Conservation (phyloP, 1,140 invertebrate species). For the Leptinotarsa texana region DNA sequence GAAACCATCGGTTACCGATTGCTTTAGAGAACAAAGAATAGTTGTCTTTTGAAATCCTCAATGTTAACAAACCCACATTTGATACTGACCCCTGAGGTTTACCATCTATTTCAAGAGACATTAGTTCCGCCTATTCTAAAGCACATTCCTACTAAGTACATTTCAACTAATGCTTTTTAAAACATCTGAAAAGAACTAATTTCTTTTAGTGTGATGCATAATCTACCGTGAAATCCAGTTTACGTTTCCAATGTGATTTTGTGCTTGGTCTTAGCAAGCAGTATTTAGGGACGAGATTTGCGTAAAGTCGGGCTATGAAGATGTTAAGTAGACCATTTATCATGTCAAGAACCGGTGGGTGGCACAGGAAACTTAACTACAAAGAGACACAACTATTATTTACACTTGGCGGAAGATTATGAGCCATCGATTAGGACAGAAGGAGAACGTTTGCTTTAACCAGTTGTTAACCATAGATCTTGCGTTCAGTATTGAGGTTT, state of each 20-base stretch:
- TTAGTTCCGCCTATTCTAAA: constrained; percentile 23
- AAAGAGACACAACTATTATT: constrained; percentile 40
- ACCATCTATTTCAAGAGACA: constrained; percentile 19
- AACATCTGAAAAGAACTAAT: constrained; percentile 26
- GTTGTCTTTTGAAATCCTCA: constrained; percentile 20
- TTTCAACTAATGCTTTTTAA: constrained; percentile 23
- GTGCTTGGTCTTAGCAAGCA: not conserved
- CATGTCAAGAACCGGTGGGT: constrained; percentile 47
- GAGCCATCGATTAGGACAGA: constrained; percentile 29
- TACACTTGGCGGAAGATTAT: constrained; percentile 35
- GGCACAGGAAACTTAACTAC: constrained; percentile 45
- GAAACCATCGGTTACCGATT: not conserved
- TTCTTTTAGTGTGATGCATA: constrained; percentile 30
- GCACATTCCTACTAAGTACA: constrained; percentile 16
- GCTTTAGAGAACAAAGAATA: not conserved
- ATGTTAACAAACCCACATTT: constrained; percentile 16
- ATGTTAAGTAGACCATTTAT: constrained; percentile 51
- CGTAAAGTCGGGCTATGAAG: constrained; percentile 39
- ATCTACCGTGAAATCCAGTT: constrained; percentile 33
- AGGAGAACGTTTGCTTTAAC: constrained; percentile 24
- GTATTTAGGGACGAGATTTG: constrained; percentile 14
- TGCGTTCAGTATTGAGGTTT: constrained; percentile 9
- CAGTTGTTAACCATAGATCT: constrained; percentile 38
- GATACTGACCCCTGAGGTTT: constrained; percentile 30
- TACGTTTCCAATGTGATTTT: constrained; percentile 2